A percentile compares a stretch with the other conserved stretches of the same genome.
phyloP scores from a whole-genome alignment of 2,888 invertebrate genomes.

The Ophion costatus region DNA sequence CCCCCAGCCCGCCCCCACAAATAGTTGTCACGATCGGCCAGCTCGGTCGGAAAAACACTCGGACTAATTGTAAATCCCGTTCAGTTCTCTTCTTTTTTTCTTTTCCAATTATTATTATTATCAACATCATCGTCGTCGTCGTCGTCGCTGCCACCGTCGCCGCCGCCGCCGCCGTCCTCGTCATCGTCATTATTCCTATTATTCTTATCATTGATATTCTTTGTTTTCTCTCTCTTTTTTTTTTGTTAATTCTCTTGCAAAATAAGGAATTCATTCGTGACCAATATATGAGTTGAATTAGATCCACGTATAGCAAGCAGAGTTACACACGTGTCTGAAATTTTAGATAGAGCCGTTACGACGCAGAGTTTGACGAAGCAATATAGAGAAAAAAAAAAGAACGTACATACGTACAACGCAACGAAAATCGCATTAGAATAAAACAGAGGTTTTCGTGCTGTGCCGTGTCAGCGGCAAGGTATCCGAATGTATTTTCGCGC shows the following conservation, averaged over 20 bases:
- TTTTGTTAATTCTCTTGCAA: conserved; percentile 28
- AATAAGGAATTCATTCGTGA: conserved; percentile 54
- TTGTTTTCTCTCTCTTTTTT: conserved; percentile 17
- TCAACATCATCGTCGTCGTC: not conserved
- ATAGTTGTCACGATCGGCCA: conserved; percentile 73
- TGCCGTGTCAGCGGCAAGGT: conserved; percentile 64
- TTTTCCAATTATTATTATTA: conserved; percentile 21
- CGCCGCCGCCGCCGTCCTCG: too few relatives aligned
- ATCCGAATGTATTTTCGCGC: conserved; percentile 59
- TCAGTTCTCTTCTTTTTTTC: conserved; percentile 44
- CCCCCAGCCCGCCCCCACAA: conserved; percentile 27
- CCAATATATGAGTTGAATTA: conserved; percentile 37
- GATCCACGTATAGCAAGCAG: conserved; percentile 50
- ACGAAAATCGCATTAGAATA: not conserved
- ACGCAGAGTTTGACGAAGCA: conserved; percentile 32
- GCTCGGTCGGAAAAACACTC: conserved; percentile 64
- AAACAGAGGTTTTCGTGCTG: conserved; percentile 40
- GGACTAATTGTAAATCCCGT: conserved; percentile 62
- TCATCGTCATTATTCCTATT: conserved; percentile 15
- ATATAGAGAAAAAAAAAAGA: conserved; percentile 28
- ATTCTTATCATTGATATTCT: conserved; percentile 3
- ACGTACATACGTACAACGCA: conserved; percentile 13
- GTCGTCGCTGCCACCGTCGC: too few relatives aligned
- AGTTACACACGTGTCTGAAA: conserved; percentile 56
- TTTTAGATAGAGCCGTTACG: conserved; percentile 37